Evolutionary conservation across 2,797 vertebrate species (phyloP), one percentile per base, ranked within the genome.

Genomic region (Cossypha dichroa): DNA sequence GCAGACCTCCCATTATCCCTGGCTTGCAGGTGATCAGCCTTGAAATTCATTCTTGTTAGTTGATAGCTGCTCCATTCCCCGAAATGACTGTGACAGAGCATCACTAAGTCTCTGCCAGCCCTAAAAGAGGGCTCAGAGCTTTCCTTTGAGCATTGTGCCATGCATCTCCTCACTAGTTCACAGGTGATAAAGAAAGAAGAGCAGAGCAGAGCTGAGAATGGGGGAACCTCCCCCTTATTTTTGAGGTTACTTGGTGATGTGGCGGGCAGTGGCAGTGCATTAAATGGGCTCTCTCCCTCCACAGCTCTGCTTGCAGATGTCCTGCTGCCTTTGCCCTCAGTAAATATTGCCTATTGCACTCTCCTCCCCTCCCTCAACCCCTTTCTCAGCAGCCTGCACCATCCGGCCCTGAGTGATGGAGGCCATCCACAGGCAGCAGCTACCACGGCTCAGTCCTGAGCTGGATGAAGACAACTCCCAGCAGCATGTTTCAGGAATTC

Each of bases 1-100:
- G 93, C 91, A 96, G 96, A 96, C 93, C 91, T 96, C 90, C 93
- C 79, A 92, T 96, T 96, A 97, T 97, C 89, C 92, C 81, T 91
- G 89, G 93, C 94, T 95, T 94, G 88, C 92, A 95, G 94, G 95
- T 96, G 96, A 96, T 96, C 88, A 93, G 86, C 91, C 67, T 88
- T 74, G 85, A 94, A 95, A 87, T 88, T 95, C 87, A 72, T 80
- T 96, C 78, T 96, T 77, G 87, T 85, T 95, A 92, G 91, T 92
- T 96, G 93, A 96, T 95, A 96, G 74, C 85, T 94, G 60, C 83
- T 96, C 91, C 15, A 0, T 94, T 95, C 69, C 45, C 94, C 2
- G n/a, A 97, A 94, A 97, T 83, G 85, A 93, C 96, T 93, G 88
- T 96, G 93, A 89, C 91, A 88, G 62, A 96, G 91, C 94, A 95